Conservation (phyloP, 1,140 invertebrate genomes). For the Drosophila repletoides region DNA sequence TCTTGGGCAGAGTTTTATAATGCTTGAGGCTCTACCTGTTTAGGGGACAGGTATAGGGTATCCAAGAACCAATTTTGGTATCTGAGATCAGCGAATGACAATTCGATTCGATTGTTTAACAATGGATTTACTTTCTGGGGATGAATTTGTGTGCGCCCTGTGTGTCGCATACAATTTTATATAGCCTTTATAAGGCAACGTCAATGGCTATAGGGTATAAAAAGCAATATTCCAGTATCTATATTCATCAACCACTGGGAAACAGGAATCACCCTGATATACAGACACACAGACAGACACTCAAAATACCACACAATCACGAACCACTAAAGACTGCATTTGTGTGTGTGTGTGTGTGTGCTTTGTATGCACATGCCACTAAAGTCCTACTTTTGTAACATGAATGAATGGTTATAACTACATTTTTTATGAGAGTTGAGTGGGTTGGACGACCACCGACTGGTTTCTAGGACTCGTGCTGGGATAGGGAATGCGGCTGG, state of each 20-base stretch:
- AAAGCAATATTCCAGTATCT: slow-evolving; percentile 25
- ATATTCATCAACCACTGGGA: slow-evolving; percentile 13
- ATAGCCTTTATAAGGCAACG: too few relatives aligned
- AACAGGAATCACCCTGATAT: slow-evolving; percentile 11
- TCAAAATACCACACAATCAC: not conserved
- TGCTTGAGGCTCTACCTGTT: too few relatives aligned
- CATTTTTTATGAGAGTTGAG: slow-evolving; percentile 61
- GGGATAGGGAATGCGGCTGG: not conserved
- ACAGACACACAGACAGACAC: slow-evolving; percentile 10
- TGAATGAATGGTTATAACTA: slow-evolving; percentile 72
- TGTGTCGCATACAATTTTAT: too few relatives aligned
- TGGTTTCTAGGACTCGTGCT: not conserved
- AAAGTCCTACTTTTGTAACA: slow-evolving; percentile 68
- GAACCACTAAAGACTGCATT: slow-evolving; percentile 1
- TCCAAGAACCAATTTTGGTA: too few relatives aligned
- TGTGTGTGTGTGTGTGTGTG: slow-evolving; percentile 8
- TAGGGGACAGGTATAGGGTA: too few relatives aligned
- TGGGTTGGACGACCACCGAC: slow-evolving; percentile 8
- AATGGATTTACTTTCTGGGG: too few relatives aligned
- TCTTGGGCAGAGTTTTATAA: too few relatives aligned
- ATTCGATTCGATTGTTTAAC: too few relatives aligned
- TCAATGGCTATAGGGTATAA: not conserved
- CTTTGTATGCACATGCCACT: slow-evolving; percentile 32
- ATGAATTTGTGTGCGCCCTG: too few relatives aligned
- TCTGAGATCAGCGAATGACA: too few relatives aligned